Evolutionary conservation across 2,113 vertebrate genomes (phyloP).

Genomic region (Chauna torquata): DNA sequence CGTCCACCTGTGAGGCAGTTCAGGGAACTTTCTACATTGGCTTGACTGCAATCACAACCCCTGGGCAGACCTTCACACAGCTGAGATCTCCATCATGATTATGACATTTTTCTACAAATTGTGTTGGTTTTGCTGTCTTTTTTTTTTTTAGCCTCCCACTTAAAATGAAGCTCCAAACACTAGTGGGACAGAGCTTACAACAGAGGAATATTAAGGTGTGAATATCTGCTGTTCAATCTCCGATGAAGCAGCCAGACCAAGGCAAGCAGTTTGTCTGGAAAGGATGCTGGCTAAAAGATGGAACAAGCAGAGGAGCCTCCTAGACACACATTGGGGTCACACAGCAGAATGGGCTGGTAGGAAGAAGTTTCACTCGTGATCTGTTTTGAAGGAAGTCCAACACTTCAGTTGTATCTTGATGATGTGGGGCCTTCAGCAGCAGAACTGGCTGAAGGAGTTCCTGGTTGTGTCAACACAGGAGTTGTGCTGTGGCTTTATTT

Average conservation of each 20-base stretch:
- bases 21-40: neutral
- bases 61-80: neutral
- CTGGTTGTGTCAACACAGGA: neutral
- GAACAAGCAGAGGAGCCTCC: neutral
- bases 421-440: neutral
- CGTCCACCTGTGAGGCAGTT: neutral
- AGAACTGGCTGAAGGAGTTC: neutral
- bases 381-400: neutral
- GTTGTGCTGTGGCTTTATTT: neutral
- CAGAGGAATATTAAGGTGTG: neutral
- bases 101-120: neutral
- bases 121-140: neutral
- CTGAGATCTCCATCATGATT: neutral
- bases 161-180: neutral
- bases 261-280: neutral
- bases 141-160: neutral
- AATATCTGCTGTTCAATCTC: neutral
- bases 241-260: neutral
- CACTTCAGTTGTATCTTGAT: neutral
- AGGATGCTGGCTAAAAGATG: neutral
- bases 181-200: neutral
- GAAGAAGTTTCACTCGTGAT: neutral
- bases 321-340: neutral
- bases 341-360: neutral
- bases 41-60: neutral